Evolutionary conservation across 2,797 vertebrate species (phyloP), one percentile per base, ranked within the genome.

Genomic region (Gymnothorax reevesii): DNA sequence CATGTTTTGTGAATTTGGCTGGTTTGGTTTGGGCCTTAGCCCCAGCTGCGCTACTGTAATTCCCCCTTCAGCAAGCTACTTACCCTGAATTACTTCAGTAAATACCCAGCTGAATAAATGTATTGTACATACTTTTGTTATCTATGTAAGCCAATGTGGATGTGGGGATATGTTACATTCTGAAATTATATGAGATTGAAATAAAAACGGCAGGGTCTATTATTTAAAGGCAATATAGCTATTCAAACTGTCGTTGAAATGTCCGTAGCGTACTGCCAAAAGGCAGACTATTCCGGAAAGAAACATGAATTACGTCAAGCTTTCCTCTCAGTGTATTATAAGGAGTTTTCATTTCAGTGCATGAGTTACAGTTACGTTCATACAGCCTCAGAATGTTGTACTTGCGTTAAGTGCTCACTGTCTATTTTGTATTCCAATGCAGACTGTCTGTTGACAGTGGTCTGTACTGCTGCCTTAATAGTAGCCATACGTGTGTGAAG

Each of bases 401-500:
- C 10, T 83, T 54, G 62, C 25, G 33, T 64, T 64, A 25, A 83
- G 20, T 54, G 52, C 6, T 83, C 60, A 80, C 54, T 80, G 77
- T 80, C 77, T 20, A 55, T 80, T 80, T 55, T 54, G 77, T 54
- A 80, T 62, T 69, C 77, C 25, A 25, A 69, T 52, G 57, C 75
- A 82, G 54, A 66, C 57, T 60, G 57, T 66, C 49, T 10, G 57
- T 80, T 57, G 85, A 66, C 15, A 9, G 79, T 73, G 77, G 83
- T 52, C 62, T 83, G 64, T 60, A 79, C 59, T 12, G n/a, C 82
- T 20, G 52, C 60, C 64, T 86, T 83, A 83, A 83, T 83, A 82
- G 75, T 86, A 73, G 59, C 82, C 64, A 83, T 33, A 20, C 12
- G 82, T 49, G 86, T 71, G 82, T 83, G 62, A 86, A 83, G 82